Conservation (phyloP, 2,797 vertebrate genomes). For the Peromyscus melanophrys region DNA sequence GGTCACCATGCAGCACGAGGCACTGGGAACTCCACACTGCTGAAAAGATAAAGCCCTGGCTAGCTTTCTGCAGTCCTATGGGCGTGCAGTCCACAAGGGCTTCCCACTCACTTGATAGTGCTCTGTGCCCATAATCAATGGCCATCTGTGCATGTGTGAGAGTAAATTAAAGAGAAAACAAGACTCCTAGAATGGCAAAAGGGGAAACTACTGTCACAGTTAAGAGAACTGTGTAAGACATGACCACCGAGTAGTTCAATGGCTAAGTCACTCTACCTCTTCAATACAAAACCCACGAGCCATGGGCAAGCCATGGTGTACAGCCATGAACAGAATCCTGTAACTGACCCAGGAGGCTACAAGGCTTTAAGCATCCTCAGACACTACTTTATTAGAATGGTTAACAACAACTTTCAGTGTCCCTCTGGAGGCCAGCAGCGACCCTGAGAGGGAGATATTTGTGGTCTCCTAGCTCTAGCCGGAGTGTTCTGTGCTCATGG, state of each 20-base stretch:
- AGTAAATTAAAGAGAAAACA: not conserved
- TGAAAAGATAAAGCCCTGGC: no score
- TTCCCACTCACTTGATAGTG: accelerated
- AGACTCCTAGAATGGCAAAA: not conserved
- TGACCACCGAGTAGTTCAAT: not conserved
- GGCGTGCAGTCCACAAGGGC: accelerated
- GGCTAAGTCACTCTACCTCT: not conserved
- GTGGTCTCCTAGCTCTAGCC: no score
- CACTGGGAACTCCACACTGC: accelerated
- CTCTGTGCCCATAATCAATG: not conserved
- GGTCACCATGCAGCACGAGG: accelerated
- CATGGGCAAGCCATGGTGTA: not conserved
- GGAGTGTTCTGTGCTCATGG: not conserved
- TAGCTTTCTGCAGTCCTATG: not conserved
- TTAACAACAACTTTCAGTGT: not conserved
- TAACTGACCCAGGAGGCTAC: accelerated
- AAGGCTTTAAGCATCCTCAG: accelerated
- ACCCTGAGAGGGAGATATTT: no score
- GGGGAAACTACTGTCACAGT: not conserved
- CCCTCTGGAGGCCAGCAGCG: not conserved
- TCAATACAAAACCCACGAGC: not conserved
- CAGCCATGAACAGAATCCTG: accelerated
- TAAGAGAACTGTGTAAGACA: not conserved
- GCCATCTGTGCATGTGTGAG: accelerated
- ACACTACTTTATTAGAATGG: not conserved